Conservation (phyloP, 30 jellyfish, hydroid and myxozoan genomes). For the Aurelia sp. region DNA sequence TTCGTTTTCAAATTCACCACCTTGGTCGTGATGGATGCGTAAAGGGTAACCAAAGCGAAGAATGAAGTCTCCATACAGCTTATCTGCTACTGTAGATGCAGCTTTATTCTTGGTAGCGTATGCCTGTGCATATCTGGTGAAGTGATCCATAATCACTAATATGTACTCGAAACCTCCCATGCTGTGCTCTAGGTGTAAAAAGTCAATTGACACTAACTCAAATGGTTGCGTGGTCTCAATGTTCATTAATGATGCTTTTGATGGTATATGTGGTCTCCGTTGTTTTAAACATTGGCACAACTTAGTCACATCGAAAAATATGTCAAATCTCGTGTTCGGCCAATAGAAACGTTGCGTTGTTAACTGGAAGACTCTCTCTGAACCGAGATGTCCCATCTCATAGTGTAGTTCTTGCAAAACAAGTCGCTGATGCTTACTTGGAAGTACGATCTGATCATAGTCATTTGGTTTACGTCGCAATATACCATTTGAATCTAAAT, state of each 20-base stretch:
- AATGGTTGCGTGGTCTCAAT: slow-evolving; percentile 24
- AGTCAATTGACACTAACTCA: slow-evolving; percentile 13
- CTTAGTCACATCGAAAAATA: not conserved
- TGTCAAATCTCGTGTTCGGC: slow-evolving; percentile 46
- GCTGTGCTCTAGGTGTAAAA: slow-evolving; percentile 27
- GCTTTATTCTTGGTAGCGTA: slow-evolving; percentile 61
- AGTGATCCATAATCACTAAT: slow-evolving; percentile 51
- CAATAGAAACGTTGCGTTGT: slow-evolving; percentile 26
- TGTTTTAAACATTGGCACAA: slow-evolving; percentile 30
- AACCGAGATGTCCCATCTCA: slow-evolving; percentile 54
- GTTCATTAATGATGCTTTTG: slow-evolving; percentile 10
- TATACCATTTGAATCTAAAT: slow-evolving; percentile 2
- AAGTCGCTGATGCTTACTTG: not conserved
- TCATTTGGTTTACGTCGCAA: slow-evolving; percentile 15
- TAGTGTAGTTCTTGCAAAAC: slow-evolving; percentile 26
- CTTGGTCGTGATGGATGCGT: too few species aligned
- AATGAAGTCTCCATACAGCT: not conserved
- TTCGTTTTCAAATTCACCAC: too few species aligned
- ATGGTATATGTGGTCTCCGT: not conserved
- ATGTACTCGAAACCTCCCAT: slow-evolving; percentile 37
- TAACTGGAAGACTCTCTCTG: slow-evolving; percentile 30
- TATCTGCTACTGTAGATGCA: slow-evolving; percentile 39
- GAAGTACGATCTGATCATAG: slow-evolving; percentile 24
- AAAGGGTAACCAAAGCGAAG: too few species aligned
- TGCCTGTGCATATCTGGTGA: slow-evolving; percentile 71